Percentiles rank a stretch among this genome's conserved stretches.
phyloP scores from a whole-genome alignment of 2,113 vertebrate genomes.

The Pogona vitticeps region DNA sequence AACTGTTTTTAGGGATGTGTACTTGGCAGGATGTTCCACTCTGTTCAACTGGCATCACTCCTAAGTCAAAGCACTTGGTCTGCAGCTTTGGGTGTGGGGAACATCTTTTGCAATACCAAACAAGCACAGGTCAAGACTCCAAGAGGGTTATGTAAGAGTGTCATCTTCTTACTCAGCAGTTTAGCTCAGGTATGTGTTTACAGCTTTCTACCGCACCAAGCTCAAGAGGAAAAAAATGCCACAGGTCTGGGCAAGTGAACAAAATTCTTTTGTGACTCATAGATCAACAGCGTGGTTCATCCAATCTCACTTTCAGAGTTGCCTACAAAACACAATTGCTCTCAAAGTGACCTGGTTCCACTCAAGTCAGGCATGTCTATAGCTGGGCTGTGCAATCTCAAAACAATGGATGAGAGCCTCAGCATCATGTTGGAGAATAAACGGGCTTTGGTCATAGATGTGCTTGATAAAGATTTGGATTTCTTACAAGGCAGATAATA shows the following conservation, averaged over 20 bases:
- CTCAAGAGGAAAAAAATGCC: background rate
- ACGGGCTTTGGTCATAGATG: background rate
- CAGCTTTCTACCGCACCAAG: background rate
- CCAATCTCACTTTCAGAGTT: background rate
- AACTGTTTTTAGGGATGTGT: background rate
- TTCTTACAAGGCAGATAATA: background rate
- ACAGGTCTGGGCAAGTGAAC: slow-evolving; percentile 20
- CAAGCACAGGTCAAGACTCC: slow-evolving; percentile 11
- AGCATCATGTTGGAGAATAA: background rate
- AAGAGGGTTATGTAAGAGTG: slow-evolving; percentile 17
- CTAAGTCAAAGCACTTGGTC: background rate
- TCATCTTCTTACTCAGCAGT: background rate
- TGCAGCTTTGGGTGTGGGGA: background rate
- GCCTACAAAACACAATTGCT: background rate
- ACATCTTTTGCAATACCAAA: background rate
- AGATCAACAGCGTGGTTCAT: background rate
- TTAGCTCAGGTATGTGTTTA: slow-evolving; percentile 25
- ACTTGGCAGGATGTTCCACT: background rate
- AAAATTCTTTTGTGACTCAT: slow-evolving; percentile 28
- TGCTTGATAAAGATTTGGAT: background rate
- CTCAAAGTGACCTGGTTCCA: background rate
- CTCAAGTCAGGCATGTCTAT: background rate
- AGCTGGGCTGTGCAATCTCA: background rate
- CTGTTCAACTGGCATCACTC: background rate
- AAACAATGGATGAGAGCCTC: background rate